Base-by-base conservation (phyloP, 2,888 invertebrate genomes). In the Alitta virens region DNA sequence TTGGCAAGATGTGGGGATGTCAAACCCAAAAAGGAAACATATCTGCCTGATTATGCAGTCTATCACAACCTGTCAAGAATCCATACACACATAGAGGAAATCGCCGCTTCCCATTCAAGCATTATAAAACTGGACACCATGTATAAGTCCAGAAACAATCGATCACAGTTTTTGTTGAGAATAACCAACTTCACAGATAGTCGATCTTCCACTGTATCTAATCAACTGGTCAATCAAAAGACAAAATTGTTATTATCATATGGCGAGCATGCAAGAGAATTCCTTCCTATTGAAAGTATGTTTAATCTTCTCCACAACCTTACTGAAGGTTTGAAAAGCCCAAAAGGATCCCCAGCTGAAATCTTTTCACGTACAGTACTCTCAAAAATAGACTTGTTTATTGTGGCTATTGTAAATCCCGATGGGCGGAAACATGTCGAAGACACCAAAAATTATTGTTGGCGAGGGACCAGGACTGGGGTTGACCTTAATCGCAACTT, bases 211-310 rank as follows among this genome's bases (percentile, higher is more conserved):
- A 26, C 56, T 23, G n/a, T 25, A 21, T 54, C 46, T 5, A 33
- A 46, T 43, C 43, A 12, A 38, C 14, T 46, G 18, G 9, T 12
- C 21, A 14, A 42, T 12, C 51, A 65, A 1, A 74, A 71, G 65
- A 66, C 74, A 1, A 74, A 71, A 61, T 58, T 79, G 14, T 67
- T 79, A 23, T 60, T 79, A 5, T 76, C 78, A 5, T 78, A 71
- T 69, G 79, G 79, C 12, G 79, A 79, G 68, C 79, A 79, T 74
- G 78, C 79, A 5, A 70, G 79, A 53, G 79, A 79, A 63, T 79
- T 78, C 65, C 68, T 79, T 18, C 79, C 79, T 25, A 68, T 78
- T 12, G 79, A 79, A 61, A 74, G 74, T 40, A 65, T 77, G 66
- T 72, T 79, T 57, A 63, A 70, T 56, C 62, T 79, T 2, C 40